Conservation (phyloP, 2,888 invertebrate species). For the Patella ulyssiponensis region DNA sequence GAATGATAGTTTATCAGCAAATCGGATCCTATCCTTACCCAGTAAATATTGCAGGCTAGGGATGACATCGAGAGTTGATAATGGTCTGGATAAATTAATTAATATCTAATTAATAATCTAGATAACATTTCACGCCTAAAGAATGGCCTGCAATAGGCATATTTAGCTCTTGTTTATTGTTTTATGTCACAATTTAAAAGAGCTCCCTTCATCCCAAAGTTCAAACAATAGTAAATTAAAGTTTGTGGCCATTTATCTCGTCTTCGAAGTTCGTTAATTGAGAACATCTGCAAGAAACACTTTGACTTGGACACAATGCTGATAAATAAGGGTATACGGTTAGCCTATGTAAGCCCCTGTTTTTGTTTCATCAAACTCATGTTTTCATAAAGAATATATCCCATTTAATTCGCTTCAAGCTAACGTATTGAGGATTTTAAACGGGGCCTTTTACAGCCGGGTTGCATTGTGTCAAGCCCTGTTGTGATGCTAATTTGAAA, state of each 20-base stretch:
- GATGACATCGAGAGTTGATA: too few species aligned
- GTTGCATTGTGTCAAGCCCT: conserved; percentile 12
- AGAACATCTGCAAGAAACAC: conserved; percentile 6
- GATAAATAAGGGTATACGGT: too few species aligned
- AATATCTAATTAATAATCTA: too few species aligned
- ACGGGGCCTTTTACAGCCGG: conserved; percentile 16
- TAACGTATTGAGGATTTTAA: conserved; percentile 27
- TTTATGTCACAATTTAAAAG: too few species aligned
- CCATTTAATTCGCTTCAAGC: conserved; percentile 19
- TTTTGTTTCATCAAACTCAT: conserved; percentile 39
- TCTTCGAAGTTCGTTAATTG: not conserved
- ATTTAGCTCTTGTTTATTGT: too few species aligned
- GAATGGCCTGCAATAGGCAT: too few species aligned
- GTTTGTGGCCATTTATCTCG: not conserved
- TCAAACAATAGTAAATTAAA: not conserved
- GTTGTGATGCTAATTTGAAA: conserved; percentile 41
- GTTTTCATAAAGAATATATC: conserved; percentile 40
- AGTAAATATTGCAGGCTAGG: too few species aligned
- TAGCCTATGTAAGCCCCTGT: conserved; percentile 15
- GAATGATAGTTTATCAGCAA: too few species aligned
- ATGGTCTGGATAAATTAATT: too few species aligned
- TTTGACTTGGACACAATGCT: not conserved
- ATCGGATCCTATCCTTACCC: too few species aligned
- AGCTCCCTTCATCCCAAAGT: too few species aligned
- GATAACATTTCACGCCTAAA: too few species aligned